Base-by-base conservation (phyloP, 2,113 vertebrate genomes). In the Echinops telfairi region DNA sequence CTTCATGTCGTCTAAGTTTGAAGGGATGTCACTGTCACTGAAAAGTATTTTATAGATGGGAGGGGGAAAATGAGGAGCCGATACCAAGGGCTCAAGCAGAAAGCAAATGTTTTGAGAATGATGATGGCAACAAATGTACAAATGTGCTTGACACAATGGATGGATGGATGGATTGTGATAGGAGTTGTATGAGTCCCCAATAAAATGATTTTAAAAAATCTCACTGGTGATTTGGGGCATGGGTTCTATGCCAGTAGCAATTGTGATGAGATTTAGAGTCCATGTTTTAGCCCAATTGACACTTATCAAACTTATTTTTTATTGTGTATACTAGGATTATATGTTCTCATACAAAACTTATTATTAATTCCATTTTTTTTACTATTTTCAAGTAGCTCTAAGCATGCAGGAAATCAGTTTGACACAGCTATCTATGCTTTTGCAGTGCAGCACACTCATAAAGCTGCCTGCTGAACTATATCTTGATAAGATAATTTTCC, bases 401-500 rank as follows among this genome's bases (percentile, higher is more conserved):
- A 88, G 86, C n/a, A 90, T 36, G 53, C 36, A 94, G 88, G 91
- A 86, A 75, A 95, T 91, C 78, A 93, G 53, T 64, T 92, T 94
- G 78, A 94, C 57, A 57, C 76, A 79, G 92, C 85, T 84, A 33
- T 83, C 85, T 93, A 2, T 78, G 90, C 53, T 96, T 97, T 86
- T 95, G 68, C 53, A 78, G 73, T 89, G 66, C 84, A 93, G 71
- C 60, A 11, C 82, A 94, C 31, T 97, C 87, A 95, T 97, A 96
- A 97, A 96, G 85, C 86, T 94, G 93, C 93, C 95, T 97, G 96
- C 94, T 96, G 96, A 97, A 97, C 97, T 97, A 96, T 97, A 97
- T 97, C 97, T 92, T 97, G 97, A 96, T 96, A 96, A 97, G 95
- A 98, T 97, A 96, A 97, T 97, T 98, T 97, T 97, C 97, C 96